Base-by-base conservation (phyloP, 2,888 invertebrate genomes). In the Mayetiola destructor region DNA sequence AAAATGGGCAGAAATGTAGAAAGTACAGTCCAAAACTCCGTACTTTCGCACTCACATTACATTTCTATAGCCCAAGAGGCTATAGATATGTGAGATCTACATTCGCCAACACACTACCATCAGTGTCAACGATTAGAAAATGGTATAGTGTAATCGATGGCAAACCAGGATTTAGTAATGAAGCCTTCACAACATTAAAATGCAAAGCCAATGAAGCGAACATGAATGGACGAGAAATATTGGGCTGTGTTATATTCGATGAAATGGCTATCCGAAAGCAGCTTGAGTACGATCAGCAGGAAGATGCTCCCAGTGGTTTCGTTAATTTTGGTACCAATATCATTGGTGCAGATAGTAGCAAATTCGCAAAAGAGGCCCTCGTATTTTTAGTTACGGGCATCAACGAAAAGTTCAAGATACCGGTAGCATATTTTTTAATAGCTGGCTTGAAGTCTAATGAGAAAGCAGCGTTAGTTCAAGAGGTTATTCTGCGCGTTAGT, bases 51-150 rank as follows among this genome's bases (percentile, higher is more conserved):
- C 56, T 64, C 23, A 67, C 67, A 5, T 58, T 67, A 3, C 63
- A 68, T 55, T 68, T 64, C 57, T 66, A 66, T 55, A 66, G 66
- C 0, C 64, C 65, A n/a, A 64, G 63, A 59, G 68, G 64, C 1
- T 68, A 69, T 58, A 57, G 62, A 14, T 69, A 66, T 61, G 65
- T 68, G 2, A 56, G 69, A 59, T 58, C 66, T 61, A 62, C 61
- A 42, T 70, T 67, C 60, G 59, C 65, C 14, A 63, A 63, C 6
- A 59, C 59, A 56, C 58, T 68, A 18, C 68, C 69, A 23, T 64
- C 65, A 60, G 57, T 60, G 6, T 61, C 61, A 18, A 67, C 66
- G 2, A 62, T 69, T 9, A 60, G 63, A 36, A 66, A 63, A 36
- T 70, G 68, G 69, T 67, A 66, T 54, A 52, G 60, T 30, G 60